Evolutionary conservation across 53 echinoderm and acorn worm species (phyloP).

Genomic region (Paelopatides confundens): DNA sequence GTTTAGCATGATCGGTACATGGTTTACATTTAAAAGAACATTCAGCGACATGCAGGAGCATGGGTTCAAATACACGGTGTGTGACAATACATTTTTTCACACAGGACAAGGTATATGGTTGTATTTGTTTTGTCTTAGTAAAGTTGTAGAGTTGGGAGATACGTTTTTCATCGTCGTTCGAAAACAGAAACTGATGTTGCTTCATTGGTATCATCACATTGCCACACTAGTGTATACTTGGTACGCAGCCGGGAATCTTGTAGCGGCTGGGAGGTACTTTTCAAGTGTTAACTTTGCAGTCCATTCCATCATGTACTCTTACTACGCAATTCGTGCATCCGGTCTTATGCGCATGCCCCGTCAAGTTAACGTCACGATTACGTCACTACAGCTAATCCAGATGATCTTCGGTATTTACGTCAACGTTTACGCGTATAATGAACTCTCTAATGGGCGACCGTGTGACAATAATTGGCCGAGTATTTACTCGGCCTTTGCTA

Average conservation of each 20-base stretch:
- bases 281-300: slow-evolving; percentile 79
- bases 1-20: slow-evolving; percentile 81
- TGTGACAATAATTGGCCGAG: slow-evolving; percentile 64
- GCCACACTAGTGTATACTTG: slow-evolving; percentile 80
- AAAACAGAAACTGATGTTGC: slow-evolving; percentile 90
- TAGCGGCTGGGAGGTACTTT: slow-evolving; percentile 73
- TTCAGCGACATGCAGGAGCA: slow-evolving; percentile 48
- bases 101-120: slow-evolving; percentile 81
- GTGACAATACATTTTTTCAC: slow-evolving; percentile 78
- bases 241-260: slow-evolving; percentile 68
- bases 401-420: slow-evolving; percentile 83
- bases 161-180: slow-evolving; percentile 89
- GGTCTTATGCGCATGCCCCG: slow-evolving; percentile 78
- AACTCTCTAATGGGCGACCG: slow-evolving; percentile 41
- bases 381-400: slow-evolving; percentile 81
- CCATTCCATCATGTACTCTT: slow-evolving; percentile 93
- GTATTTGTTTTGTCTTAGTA: slow-evolving; percentile 86
- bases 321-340: slow-evolving; percentile 84
- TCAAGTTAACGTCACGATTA: slow-evolving; percentile 73
- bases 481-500: slow-evolving; percentile 55
- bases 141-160: slow-evolving; percentile 91
- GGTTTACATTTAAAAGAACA: slow-evolving; percentile 43
- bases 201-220: slow-evolving; percentile 97
- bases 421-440: slow-evolving; percentile 64
- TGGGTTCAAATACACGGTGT: slow-evolving; percentile 80